phyloP scores from a whole-genome alignment of 2,113 vertebrate species.

The Macaca mulatta region DNA sequence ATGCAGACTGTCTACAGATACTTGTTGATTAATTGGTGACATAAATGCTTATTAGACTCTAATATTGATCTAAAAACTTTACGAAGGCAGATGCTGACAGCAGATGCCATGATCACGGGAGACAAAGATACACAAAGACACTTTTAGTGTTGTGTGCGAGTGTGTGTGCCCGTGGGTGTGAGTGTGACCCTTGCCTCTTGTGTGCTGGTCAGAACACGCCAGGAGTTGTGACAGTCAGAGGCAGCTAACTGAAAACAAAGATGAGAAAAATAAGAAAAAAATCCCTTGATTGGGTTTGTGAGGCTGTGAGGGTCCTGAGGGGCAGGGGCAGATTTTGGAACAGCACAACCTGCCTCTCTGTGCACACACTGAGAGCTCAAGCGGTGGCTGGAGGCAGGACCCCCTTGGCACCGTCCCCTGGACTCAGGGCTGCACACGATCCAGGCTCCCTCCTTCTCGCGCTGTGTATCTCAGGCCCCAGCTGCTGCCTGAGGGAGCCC shows the following conservation, averaged over 20 bases:
- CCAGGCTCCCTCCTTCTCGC: background rate
- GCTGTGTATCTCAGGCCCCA: background rate
- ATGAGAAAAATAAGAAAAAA: background rate
- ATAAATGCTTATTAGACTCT: background rate
- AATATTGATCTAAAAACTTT: background rate
- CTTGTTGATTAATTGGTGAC: background rate
- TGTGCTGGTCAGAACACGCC: background rate
- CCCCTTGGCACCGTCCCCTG: background rate
- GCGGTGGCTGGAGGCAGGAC: background rate
- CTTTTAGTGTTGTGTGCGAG: rapidly evolving
- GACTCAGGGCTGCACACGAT: rapidly evolving
- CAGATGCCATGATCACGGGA: background rate
- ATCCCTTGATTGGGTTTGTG: too few relatives aligned
- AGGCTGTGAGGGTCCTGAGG: too few relatives aligned
- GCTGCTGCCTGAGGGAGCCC: too few relatives aligned
- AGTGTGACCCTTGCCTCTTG: too few relatives aligned
- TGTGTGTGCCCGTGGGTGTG: background rate
- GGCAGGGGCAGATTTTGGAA: too few relatives aligned
- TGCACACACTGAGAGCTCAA: background rate
- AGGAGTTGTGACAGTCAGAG: background rate
- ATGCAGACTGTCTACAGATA: rapidly evolving
- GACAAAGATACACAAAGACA: background rate
- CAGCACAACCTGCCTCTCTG: too few relatives aligned
- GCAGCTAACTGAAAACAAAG: background rate
- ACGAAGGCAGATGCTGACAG: background rate